A percentile compares a stretch with the other conserved stretches of the same genome.
These are phyloP conservation scores for Hyposoter dolosus DNA, from an alignment of 2,888 invertebrate species.

Conservation along the genomic window DNA sequence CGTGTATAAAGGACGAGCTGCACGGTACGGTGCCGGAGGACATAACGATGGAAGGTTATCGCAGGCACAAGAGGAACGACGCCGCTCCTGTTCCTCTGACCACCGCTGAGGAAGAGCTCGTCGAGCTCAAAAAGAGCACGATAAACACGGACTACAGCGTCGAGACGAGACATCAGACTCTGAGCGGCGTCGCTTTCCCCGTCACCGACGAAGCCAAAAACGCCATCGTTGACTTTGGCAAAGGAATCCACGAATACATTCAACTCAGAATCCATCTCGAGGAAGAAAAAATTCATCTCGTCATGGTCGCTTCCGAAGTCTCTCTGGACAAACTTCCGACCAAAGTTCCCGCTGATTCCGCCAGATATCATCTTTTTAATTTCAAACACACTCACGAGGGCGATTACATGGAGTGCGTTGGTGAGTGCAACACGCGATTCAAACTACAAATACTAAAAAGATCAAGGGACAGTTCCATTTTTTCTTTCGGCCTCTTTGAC, in stretches of 20 bases:
- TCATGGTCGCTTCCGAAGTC: conserved; percentile 89
- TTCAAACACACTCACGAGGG: conserved; percentile 98
- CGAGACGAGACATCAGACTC: conserved; percentile 94
- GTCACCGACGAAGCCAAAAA: conserved; percentile 92
- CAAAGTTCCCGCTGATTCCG: conserved; percentile 93
- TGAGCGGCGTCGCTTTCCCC: conserved; percentile 96
- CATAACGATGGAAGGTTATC: conserved; percentile 92
- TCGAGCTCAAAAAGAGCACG: conserved; percentile 90
- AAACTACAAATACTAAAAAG: neutral
- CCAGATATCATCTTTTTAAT: conserved; percentile 96
- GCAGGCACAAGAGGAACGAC: conserved; percentile 91
- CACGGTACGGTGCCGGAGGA: conserved; percentile 95
- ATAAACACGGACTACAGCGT: conserved; percentile 91
- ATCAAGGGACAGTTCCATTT: neutral
- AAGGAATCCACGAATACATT: conserved; percentile 93
- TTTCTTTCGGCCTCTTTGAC: too few relatives aligned
- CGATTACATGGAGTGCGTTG: conserved; percentile 93
- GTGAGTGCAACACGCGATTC: conserved; percentile 85
- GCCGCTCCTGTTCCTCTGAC: conserved; percentile 96
- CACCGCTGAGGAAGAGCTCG: conserved; percentile 93
- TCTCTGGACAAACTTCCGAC: conserved; percentile 89
- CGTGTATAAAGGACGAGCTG: conserved; percentile 97
- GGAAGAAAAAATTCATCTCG: conserved; percentile 95
- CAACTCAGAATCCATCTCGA: conserved; percentile 95
- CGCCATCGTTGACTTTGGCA: conserved; percentile 90